Conservation (phyloP, 2,888 invertebrate species). For the Eubasilissa splendida region DNA sequence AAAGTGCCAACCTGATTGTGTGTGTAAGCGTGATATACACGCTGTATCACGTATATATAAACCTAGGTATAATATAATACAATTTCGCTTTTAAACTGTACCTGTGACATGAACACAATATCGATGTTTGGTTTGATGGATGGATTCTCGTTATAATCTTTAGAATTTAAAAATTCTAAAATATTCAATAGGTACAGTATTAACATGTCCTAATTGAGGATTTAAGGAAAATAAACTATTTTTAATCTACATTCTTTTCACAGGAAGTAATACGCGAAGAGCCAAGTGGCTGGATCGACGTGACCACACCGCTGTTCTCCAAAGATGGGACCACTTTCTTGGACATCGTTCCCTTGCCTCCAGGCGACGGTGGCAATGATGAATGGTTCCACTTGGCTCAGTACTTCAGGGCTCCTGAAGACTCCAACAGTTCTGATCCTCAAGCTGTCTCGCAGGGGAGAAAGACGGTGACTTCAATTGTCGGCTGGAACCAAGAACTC, state of each 20-base stretch:
- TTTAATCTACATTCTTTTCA: conserved; percentile 17
- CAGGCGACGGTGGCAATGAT: conserved; percentile 63
- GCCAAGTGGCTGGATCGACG: conserved; percentile 80
- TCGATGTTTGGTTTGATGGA: too few relatives aligned
- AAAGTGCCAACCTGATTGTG: too few relatives aligned
- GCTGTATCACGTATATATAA: too few relatives aligned
- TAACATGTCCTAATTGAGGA: too few relatives aligned
- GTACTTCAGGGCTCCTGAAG: conserved; percentile 64
- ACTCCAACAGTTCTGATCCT: conserved; percentile 65
- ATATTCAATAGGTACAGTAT: too few relatives aligned
- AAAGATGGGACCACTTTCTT: conserved; percentile 69
- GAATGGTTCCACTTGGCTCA: conserved; percentile 69
- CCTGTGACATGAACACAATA: too few relatives aligned
- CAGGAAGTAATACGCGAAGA: conserved; percentile 73
- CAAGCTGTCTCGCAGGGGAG: conserved; percentile 73
- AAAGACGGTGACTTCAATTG: conserved; percentile 74
- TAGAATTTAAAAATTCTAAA: too few relatives aligned
- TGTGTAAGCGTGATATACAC: too few relatives aligned
- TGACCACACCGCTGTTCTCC: conserved; percentile 73
- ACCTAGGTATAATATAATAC: too few relatives aligned
- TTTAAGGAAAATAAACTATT: too few relatives aligned
- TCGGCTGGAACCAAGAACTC: conserved; percentile 75
- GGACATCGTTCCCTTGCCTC: conserved; percentile 64
- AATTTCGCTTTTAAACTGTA: too few relatives aligned
- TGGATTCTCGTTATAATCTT: too few relatives aligned